Base-by-base conservation (phyloP, 2,888 invertebrate species). In the Oxycera nigricornis region DNA sequence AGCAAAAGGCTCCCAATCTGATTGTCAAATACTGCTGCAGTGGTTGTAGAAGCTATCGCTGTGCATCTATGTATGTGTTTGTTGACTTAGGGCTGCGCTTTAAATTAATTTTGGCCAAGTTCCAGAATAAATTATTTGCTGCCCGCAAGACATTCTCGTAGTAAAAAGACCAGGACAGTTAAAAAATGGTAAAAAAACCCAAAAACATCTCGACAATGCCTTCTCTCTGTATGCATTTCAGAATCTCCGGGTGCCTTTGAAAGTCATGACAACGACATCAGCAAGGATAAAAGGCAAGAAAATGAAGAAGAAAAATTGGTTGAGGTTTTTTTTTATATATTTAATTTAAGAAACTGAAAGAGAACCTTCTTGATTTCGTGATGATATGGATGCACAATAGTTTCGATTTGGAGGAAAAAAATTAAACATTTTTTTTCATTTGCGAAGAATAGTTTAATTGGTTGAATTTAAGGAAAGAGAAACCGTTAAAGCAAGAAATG, bases 21-120 rank as follows among this genome's bases (percentile, higher is more conserved):
- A 20, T 17, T 17, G n/a, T 61, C 35, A 61, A 61, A 6, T 7
- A 31, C 31, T 11, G 61, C 61, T 17, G n/a, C 17, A 4, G 61
- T 61, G 31, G n/a, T 30, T 30, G 46, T n/a, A 9, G 39, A 35
- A 14, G 35, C 22, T 65, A 7, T 9, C 2, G 9, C 11, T 2
- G 22, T 22, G 55, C 2, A 20, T 3, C 28, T 39, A 11, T 62
- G 39, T 39, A 11, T 77, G 73, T 76, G 75, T 78, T 76, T 78
- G 78, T 76, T 78, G 77, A 78, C 79, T 79, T 78, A 77, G 72
- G 77, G 76, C 77, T 75, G 76, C 77, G 77, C 77, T 78, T 79
- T 79, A 79, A 79, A 79, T 78, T 79, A 79, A 79, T 79, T 79
- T 79, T 79, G 79, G 79, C 77, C 77, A 75, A 75, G 76, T 76